A percentile compares a stretch with the other conserved stretches of the same genome.
phyloP scores from a whole-genome alignment of 1,140 invertebrate genomes.

The Delia radicum region DNA sequence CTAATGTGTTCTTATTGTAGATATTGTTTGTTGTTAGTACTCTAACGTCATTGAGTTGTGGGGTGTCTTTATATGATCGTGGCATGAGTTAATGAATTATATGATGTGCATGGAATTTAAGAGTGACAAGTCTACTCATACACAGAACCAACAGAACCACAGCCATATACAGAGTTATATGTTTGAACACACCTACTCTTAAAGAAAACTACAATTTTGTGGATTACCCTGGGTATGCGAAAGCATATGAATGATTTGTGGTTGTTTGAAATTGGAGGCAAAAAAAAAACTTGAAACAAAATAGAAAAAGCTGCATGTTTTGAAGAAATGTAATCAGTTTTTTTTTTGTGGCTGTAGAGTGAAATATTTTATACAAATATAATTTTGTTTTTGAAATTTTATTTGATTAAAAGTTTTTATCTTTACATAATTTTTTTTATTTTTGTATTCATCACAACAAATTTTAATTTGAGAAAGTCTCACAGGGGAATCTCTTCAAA shows the following conservation, averaged over 20 bases:
- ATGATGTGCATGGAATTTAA: slow-evolving; percentile 4
- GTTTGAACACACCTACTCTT: not conserved
- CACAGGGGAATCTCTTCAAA: no score
- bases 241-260: slow-evolving; percentile 17
- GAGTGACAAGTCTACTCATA: not conserved
- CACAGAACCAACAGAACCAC: not conserved
- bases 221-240: slow-evolving; percentile 4
- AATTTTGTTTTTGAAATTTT: not conserved
- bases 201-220: not conserved
- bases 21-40: not conserved
- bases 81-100: slow-evolving; percentile 19
- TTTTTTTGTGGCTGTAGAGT: not conserved
- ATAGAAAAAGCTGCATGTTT: not conserved
- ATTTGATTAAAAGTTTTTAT: not conserved
- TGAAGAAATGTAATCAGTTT: not conserved
- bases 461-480: not conserved
- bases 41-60: not conserved
- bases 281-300: not conserved
- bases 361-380: not conserved
- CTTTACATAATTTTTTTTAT: no score
- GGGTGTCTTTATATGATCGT: not conserved
- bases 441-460: not conserved
- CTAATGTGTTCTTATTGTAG: not conserved
- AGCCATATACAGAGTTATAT: not conserved
- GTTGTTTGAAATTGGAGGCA: not conserved